A percentile compares a stretch with the other conserved stretches of the same genome.
phyloP scores from a whole-genome alignment of 2,888 invertebrate species.

The Chouioia cunea region DNA sequence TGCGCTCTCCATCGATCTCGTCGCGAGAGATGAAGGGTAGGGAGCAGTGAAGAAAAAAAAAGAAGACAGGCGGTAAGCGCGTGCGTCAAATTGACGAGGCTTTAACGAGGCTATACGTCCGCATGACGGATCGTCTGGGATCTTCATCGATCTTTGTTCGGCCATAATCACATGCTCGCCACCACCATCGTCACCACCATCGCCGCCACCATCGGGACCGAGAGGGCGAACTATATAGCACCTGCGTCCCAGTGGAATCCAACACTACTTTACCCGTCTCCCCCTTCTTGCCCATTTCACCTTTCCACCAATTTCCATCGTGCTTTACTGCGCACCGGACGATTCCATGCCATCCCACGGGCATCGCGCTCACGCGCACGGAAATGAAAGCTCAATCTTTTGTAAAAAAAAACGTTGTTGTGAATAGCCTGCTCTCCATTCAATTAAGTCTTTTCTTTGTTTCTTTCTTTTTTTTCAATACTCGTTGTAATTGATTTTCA shows the following conservation, averaged over 20 bases:
- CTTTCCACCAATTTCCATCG: constrained; percentile 45
- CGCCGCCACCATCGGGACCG: too few species aligned
- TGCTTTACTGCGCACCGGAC: constrained; percentile 51
- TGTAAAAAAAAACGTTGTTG: neutral
- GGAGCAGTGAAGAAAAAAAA: neutral
- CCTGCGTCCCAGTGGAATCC: constrained; percentile 38
- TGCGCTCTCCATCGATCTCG: constrained; percentile 13
- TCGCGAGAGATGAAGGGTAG: too few species aligned
- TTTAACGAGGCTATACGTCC: constrained; percentile 26
- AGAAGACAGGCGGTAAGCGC: neutral
- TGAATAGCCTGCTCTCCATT: too few species aligned
- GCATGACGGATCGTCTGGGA: constrained; percentile 37
- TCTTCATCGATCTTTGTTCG: constrained; percentile 44
- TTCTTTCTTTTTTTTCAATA: too few species aligned
- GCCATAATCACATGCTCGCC: constrained; percentile 47
- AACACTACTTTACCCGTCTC: constrained; percentile 28
- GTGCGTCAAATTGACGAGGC: constrained; percentile 18
- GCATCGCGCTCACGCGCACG: constrained; percentile 54
- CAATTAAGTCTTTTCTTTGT: too few species aligned
- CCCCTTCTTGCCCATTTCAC: constrained; percentile 34
- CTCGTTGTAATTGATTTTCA: too few species aligned
- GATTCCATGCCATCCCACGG: constrained; percentile 48
- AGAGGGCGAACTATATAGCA: constrained; percentile 17
- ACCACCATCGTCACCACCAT: too few species aligned
- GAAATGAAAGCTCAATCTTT: constrained; percentile 34